Evolutionary conservation across 2,113 vertebrate genomes (phyloP), one percentile per base, ranked within the genome.

Genomic region (Turnix velox): DNA sequence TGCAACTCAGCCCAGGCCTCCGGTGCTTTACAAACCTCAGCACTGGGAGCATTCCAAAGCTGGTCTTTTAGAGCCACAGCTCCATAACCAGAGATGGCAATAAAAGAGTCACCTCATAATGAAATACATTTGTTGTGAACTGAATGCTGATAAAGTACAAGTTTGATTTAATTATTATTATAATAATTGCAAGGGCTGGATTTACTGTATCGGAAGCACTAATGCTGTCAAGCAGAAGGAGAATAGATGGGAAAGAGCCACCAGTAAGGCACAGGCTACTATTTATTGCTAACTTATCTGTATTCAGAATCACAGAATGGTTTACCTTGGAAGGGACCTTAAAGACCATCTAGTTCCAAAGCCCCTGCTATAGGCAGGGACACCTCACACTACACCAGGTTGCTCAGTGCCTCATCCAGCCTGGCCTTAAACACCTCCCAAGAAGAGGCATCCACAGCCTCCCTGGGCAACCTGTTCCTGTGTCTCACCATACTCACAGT

Each of bases 241-340:
- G 33, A 63, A 93, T 62, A 93, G 87, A 84, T 59, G 79, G 54
- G 22, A 66, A 27, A 22, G 75, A 85, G 51, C 66, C 49, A 84
- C 54, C 39, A 92, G 66, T 35, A 78, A 90, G 63, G 88, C 61
- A 71, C 30, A 84, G 72, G 55, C 24, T 93, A 19, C 67, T 51
- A 58, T 52, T 92, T 90, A 82, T 51, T 76, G 51, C 45, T 84
- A 46, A 93, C 72, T 84, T 92, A 91, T 75, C 59, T 77, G 78
- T 57, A 37, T 45, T 59, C 25, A 31, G n/a, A n/a, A n/a, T n/a
- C n/a, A n/a, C n/a, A n/a, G n/a, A n/a, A n/a, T n/a, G n/a, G n/a
- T n/a, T n/a, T n/a, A n/a, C n/a, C n/a, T n/a, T n/a, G n/a, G n/a
- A n/a, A n/a, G n/a, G n/a, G n/a, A n/a, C n/a, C n/a, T n/a, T n/a